Base-by-base conservation (phyloP, 2,888 invertebrate species). In the Electrophaes corylata region DNA sequence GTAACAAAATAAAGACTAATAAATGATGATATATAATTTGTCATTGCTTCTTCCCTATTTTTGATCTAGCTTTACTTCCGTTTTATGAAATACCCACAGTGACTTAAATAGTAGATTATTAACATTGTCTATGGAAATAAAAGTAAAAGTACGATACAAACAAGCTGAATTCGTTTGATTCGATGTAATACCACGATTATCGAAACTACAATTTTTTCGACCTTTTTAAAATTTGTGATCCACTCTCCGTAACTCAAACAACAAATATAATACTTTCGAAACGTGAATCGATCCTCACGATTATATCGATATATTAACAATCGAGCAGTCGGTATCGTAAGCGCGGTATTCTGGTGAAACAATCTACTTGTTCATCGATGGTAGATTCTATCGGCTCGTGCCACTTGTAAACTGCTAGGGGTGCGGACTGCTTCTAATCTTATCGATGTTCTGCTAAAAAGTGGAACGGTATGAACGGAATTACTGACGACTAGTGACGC, bases 351-450 rank as follows among this genome's bases (percentile, higher is more conserved):
- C 78, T 78, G 82, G 88, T 81, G 84, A 87, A 88, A 88, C 88
- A 86, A 91, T 91, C 88, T 86, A 73, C 79, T 85, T 83, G 90
- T 89, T 87, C 89, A 89, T 90, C 89, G 83, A 78, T 76, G 73
- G 75, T 76, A 81, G 90, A 91, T 90, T 78, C 69, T 83, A 90
- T 91, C 91, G 78, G 84, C 90, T 83, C 91, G 91, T 89, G 91
- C 90, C 88, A 86, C 86, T 88, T 88, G 88, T 87, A 84, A 81
- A 83, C 79, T 69, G 71, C 54, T 82, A 89, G 86, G n/a, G 71
- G 87, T 73, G 86, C 50, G 62, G 23, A 12, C 57, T 53, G 54
- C 61, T 43, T 31, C 58, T 49, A 47, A 49, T 56, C 52, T 66
- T 69, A 66, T 75, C 75, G 76, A 75, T 78, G 19, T 33, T 43